Conservation (phyloP, 2,797 vertebrate species). For the Argya squamiceps region DNA sequence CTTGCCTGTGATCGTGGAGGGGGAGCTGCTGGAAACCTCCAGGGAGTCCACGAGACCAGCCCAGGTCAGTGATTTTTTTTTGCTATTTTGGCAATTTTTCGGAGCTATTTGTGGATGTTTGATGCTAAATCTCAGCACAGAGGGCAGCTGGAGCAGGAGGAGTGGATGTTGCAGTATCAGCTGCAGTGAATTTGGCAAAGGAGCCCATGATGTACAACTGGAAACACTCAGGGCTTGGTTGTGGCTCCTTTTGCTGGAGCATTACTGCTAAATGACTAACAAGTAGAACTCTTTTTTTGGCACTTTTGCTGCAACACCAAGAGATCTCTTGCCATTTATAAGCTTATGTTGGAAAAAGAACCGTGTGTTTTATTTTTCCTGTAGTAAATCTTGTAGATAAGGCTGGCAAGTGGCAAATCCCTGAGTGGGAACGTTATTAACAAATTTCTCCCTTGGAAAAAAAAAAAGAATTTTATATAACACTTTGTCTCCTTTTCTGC, state of each 20-base stretch:
- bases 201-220: background rate
- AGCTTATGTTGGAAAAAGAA: slow-evolving; percentile 1
- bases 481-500: background rate
- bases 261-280: background rate
- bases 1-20: background rate
- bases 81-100: fast-evolving
- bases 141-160: background rate
- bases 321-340: slow-evolving; percentile 23
- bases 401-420: background rate
- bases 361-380: background rate
- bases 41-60: slow-evolving; percentile 36
- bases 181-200: background rate
- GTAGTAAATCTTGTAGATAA: slow-evolving; percentile 37
- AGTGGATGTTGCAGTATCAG: background rate
- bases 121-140: background rate
- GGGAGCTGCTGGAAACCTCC: slow-evolving; percentile 32
- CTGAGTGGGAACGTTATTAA: background rate
- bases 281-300: background rate
- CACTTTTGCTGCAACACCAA: background rate
- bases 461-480: background rate
- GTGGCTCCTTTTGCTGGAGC: background rate
- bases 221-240: background rate
- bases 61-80: slow-evolving; percentile 30
- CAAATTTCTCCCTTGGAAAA: background rate
- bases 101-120: background rate